These are phyloP conservation scores for Formicarius rufipectus DNA, from an alignment of 2,113 vertebrate genomes.

Conservation along the genomic window DNA sequence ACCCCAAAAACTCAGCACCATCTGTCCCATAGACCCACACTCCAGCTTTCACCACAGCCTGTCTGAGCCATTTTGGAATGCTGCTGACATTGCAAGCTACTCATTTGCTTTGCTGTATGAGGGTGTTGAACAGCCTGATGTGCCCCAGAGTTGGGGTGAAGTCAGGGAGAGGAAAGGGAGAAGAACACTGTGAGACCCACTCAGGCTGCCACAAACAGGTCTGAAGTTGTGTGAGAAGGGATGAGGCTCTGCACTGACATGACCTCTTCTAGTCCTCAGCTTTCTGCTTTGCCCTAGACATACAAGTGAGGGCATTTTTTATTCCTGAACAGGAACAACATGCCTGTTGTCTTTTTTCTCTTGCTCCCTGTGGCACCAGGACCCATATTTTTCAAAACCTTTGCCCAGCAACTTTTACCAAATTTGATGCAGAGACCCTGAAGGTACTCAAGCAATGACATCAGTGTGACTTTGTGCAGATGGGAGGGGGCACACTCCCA, in stretches of 20 bases:
- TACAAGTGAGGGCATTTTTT: background rate
- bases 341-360: background rate
- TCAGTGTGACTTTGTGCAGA: background rate
- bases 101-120: background rate
- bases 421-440: too few relatives aligned
- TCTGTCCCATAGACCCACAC: accelerated
- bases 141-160: background rate
- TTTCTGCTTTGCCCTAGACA: background rate
- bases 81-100: background rate
- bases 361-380: background rate
- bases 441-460: background rate
- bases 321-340: background rate
- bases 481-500: accelerated
- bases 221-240: too few relatives aligned
- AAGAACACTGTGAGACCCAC: accelerated
- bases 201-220: background rate
- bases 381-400: background rate
- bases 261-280: background rate
- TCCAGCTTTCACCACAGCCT: background rate
- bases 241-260: background rate
- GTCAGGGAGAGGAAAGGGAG: background rate
- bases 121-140: background rate
- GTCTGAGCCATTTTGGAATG: background rate
- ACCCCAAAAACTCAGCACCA: background rate
- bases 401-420: too few relatives aligned